Base-by-base conservation (phyloP, 2,797 vertebrate genomes). In the Myoxocephalus aenaeus region DNA sequence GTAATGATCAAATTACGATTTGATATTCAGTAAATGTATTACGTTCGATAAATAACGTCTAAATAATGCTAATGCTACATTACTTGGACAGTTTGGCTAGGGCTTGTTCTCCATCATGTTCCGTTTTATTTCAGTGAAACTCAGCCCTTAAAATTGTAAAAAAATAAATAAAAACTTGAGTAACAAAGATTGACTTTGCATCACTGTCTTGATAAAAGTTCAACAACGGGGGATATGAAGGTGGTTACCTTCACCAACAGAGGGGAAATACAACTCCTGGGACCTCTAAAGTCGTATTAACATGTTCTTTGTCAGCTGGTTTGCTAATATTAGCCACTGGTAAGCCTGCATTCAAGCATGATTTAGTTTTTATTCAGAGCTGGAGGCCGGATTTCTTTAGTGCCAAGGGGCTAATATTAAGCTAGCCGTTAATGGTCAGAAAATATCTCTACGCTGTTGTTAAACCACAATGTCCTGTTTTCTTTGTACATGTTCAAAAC, bases 401-500 rank as follows among this genome's bases (percentile, higher is more conserved):
- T 7, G 14, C 42, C 14, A 27, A 15, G 7, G 14, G n/a, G 14
- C 36, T 44, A 73, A 56, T 3, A 1, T 34, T 56, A 56, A 29
- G 9, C 42, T 57, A 46, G 20, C 40, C 22, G 20, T 27, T 36
- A 20, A n/a, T 22, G 20, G 29, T 34, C 12, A 5, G 12, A 13
- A 20, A 36, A 66, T 25, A 66, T n/a, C 15, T 53, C 36, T 1
- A 40, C 38, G 7, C 32, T 17, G 15, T 14, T 57, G 38, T n/a
- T 25, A 70, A 68, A 42, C 38, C 25, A 56, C 36, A 57, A 20
- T 42, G 25, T 57, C 54, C 54, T 58, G 27, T 56, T 42, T 68
- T 68, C 17, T 29, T 34, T 32, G 12, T 29, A 44, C 40, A 64
- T 46, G 62, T 46, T 27, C 40, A 8, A 61, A 22, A 62, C 36